A percentile compares a stretch with the other conserved stretches of the same genome.
phyloP scores from a whole-genome alignment of 2,113 vertebrate species.

The Gnathonemus longibarbis region DNA sequence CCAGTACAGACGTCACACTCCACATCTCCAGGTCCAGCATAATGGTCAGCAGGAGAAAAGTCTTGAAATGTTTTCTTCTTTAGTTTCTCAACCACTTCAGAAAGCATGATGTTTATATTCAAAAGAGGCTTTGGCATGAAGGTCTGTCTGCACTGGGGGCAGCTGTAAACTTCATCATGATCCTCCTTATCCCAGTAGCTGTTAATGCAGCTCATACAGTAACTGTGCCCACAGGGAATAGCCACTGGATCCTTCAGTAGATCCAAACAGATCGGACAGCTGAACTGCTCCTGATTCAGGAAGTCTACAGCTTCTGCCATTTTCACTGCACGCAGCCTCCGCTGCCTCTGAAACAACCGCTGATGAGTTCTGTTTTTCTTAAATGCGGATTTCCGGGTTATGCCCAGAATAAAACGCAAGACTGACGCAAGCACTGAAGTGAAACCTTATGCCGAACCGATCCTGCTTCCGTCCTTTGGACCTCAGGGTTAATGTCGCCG shows the following conservation, averaged over 20 bases:
- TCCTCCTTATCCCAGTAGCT: background rate
- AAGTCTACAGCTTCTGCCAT: background rate
- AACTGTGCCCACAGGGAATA: background rate
- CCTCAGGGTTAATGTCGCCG: background rate
- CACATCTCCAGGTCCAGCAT: background rate
- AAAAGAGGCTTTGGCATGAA: background rate
- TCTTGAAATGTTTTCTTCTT: background rate
- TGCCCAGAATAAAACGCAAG: background rate
- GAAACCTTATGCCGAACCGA: background rate
- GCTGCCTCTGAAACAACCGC: background rate
- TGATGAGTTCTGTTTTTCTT: background rate
- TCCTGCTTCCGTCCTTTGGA: background rate
- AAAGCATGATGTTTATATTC: background rate
- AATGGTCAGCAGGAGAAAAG: background rate
- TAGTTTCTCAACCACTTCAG: background rate
- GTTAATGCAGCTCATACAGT: background rate
- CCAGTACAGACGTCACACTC: background rate
- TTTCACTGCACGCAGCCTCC: background rate
- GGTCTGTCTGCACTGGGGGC: background rate
- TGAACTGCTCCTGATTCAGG: background rate
- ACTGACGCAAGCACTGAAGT: background rate
- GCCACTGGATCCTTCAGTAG: background rate
- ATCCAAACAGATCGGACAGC: background rate
- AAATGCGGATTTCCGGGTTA: background rate
- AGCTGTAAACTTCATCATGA: background rate